Conservation (phyloP, 2,888 invertebrate species). For the Lasioglossum zephyrum region DNA sequence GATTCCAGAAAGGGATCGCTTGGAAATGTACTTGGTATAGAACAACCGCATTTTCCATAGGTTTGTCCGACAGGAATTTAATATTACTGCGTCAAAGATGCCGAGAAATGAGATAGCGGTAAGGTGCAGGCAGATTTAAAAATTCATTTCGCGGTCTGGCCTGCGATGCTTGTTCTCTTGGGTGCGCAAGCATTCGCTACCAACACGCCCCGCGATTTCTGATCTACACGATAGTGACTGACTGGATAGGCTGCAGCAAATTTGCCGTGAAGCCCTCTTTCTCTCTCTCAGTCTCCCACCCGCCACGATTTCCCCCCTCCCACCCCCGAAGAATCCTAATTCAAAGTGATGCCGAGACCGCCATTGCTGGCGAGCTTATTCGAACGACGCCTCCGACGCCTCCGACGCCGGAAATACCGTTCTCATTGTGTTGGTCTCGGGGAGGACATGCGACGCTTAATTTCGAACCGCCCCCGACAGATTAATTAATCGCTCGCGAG, state of each 20-base stretch:
- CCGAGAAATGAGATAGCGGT: not conserved
- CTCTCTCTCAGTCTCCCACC: not conserved
- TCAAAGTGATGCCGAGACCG: constrained; percentile 45
- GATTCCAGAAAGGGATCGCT: not conserved
- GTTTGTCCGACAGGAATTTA: not conserved
- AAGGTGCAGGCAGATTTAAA: constrained; percentile 17
- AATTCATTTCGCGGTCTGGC: constrained; percentile 23
- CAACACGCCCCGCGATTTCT: not conserved
- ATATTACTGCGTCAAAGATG: constrained; percentile 1
- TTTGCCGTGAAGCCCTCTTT: constrained; percentile 42
- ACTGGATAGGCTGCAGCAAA: constrained; percentile 47
- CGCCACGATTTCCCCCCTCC: not conserved
- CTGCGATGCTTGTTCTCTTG: not conserved
- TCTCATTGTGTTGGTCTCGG: constrained; percentile 47
- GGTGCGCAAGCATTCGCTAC: not conserved
- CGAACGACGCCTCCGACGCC: constrained; percentile 36
- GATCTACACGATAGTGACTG: constrained; percentile 30
- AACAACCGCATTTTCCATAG: constrained; percentile 10
- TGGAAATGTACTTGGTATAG: not conserved
- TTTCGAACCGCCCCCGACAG: constrained; percentile 50
- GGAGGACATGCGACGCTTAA: constrained; percentile 27
- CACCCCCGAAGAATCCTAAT: constrained; percentile 58
- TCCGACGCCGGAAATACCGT: constrained; percentile 53
- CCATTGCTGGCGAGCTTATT: constrained; percentile 35
- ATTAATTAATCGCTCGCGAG: constrained; percentile 60